A percentile compares a stretch with the other conserved stretches of the same genome.
Conservation (phyloP, 2,797 vertebrate species). For the Pteronotus mesoamericanus region DNA sequence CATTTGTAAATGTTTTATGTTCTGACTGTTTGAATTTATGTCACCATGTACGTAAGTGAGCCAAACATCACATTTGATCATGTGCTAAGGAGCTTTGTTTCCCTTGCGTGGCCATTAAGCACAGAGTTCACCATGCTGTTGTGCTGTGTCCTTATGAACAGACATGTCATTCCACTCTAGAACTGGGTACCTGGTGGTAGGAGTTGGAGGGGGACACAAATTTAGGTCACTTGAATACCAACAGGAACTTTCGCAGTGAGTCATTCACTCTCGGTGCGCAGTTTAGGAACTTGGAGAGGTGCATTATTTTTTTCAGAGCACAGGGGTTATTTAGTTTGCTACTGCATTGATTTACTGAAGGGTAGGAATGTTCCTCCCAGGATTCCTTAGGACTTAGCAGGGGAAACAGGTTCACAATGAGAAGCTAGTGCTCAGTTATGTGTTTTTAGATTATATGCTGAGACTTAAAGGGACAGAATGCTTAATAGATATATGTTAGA, state of each 20-base stretch:
- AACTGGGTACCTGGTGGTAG: neutral
- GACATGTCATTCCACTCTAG: neutral
- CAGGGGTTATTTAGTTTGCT: neutral
- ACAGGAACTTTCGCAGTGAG: neutral
- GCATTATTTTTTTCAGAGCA: neutral
- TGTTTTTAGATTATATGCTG: constrained; percentile 10
- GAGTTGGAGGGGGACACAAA: neutral
- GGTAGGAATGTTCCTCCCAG: neutral
- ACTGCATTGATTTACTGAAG: neutral
- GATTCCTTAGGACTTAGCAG: neutral
- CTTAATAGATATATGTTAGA: constrained; percentile 23
- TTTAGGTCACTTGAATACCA: neutral
- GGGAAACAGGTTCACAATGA: neutral
- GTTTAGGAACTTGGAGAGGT: neutral
- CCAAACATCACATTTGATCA: neutral
- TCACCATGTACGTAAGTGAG: neutral
- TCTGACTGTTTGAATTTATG: constrained; percentile 4
- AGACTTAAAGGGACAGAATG: neutral
- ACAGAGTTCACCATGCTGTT: neutral
- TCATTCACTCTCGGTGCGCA: neutral
- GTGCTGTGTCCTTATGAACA: neutral
- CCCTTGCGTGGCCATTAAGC: neutral
- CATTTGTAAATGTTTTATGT: neutral
- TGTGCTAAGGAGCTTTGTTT: neutral
- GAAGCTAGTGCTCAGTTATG: neutral